phyloP scores from a whole-genome alignment of 2,797 vertebrate species.

The Diglossa cyanea region DNA sequence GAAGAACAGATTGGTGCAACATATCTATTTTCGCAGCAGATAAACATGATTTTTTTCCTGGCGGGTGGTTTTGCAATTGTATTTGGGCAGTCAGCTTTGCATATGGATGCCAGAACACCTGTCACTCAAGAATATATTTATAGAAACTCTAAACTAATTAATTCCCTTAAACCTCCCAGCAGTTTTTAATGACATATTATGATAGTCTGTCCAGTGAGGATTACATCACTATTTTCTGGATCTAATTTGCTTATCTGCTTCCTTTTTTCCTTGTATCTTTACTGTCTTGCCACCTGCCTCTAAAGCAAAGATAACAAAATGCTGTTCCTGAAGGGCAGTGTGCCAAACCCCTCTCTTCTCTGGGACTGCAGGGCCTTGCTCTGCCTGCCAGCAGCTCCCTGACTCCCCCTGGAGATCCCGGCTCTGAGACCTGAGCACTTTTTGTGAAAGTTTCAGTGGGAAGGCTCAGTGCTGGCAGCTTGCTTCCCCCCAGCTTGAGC shows the following conservation, averaged over 20 bases:
- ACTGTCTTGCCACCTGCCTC: background rate
- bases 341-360: background rate
- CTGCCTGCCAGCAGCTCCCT: background rate
- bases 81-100: conserved; percentile 29
- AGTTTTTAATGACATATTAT: conserved; percentile 39
- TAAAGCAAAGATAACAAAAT: background rate
- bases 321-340: background rate
- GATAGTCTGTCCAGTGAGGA: background rate
- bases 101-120: conserved; percentile 48
- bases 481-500: rapidly evolving
- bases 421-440: background rate
- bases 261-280: background rate
- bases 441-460: background rate
- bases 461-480: rapidly evolving
- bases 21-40: conserved; percentile 51
- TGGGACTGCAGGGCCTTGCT: background rate
- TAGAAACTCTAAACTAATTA: conserved; percentile 62
- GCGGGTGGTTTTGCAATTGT: conserved; percentile 10
- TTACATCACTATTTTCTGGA: background rate
- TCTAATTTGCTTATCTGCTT: background rate
- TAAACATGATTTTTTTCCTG: conserved; percentile 38
- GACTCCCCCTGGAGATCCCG: background rate
- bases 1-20: background rate
- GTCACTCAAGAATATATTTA: conserved; percentile 49
- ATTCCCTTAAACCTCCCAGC: conserved; percentile 29